Evolutionary conservation across 2,888 invertebrate genomes (phyloP).

Genomic region (Nebria brevicollis): DNA sequence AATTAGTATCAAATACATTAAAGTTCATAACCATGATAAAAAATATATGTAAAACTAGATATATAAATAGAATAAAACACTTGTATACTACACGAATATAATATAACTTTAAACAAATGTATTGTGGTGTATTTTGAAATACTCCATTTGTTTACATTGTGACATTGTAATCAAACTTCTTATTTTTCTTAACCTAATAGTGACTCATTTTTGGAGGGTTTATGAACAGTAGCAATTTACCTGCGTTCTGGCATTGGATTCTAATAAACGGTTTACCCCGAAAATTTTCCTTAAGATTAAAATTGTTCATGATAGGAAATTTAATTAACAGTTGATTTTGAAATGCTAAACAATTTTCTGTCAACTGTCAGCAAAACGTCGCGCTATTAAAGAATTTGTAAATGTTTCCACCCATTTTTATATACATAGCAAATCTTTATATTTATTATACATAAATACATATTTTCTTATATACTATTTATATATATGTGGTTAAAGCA

Average conservation of each 20-base stretch:
- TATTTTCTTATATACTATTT: too few relatives aligned
- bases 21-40: constrained; percentile 43
- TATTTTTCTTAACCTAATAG: constrained; percentile 22
- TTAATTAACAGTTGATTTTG: constrained; percentile 7
- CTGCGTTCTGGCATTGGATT: background rate
- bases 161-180: constrained; percentile 34
- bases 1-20: constrained; percentile 51
- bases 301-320: background rate
- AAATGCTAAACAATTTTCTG: constrained; percentile 10
- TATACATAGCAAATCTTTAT: too few relatives aligned
- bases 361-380: constrained; percentile 12
- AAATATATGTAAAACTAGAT: background rate
- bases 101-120: background rate
- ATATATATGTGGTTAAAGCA: too few relatives aligned
- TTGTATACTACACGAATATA: background rate
- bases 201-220: constrained; percentile 14
- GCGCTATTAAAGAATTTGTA: too few relatives aligned
- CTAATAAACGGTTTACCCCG: background rate
- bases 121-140: background rate
- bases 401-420: too few relatives aligned
- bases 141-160: constrained; percentile 31
- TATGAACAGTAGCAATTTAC: background rate
- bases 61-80: constrained; percentile 9
- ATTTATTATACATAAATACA: too few relatives aligned
- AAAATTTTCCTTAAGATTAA: background rate